Percentiles rank a stretch among this genome's conserved stretches.
Conservation (phyloP, 2,888 invertebrate species). For the Acrobasis repandana region DNA sequence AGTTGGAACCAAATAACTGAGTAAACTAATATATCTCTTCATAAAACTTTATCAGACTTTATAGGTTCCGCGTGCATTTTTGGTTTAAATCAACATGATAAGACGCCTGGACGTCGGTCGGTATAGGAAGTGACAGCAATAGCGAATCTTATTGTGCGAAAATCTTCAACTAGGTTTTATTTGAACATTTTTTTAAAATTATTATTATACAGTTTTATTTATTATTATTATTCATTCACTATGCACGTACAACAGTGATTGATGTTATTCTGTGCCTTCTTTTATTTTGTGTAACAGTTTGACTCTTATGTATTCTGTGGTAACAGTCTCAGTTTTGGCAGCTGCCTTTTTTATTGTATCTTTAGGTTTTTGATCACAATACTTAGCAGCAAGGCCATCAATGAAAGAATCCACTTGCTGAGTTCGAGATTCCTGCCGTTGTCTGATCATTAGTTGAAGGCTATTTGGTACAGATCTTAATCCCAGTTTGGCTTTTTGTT, state of each 20-base stretch:
- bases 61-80: slow-evolving; percentile 21
- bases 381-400: slow-evolving; percentile 88
- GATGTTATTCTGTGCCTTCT: slow-evolving; percentile 45
- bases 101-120: slow-evolving; percentile 1
- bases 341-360: slow-evolving; percentile 58
- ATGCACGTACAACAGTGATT: background rate
- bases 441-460: slow-evolving; percentile 85
- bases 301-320: no score
- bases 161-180: no score
- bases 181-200: no score
- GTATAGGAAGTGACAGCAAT: slow-evolving; percentile 4
- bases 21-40: slow-evolving; percentile 7
- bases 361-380: slow-evolving; percentile 67
- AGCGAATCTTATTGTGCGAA: background rate
- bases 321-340: slow-evolving; percentile 46
- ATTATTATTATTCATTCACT: background rate
- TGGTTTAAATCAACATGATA: slow-evolving; percentile 13
- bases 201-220: slow-evolving; percentile 3
- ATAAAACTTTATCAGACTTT: slow-evolving; percentile 16
- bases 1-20: background rate
- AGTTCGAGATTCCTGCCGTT: slow-evolving; percentile 85
- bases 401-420: slow-evolving; percentile 86
- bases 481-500: slow-evolving; percentile 75
- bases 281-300: slow-evolving; percentile 59
- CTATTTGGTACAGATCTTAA: slow-evolving; percentile 56